Conservation (phyloP, 2,888 invertebrate species). For the Agrenia bidenticulata region DNA sequence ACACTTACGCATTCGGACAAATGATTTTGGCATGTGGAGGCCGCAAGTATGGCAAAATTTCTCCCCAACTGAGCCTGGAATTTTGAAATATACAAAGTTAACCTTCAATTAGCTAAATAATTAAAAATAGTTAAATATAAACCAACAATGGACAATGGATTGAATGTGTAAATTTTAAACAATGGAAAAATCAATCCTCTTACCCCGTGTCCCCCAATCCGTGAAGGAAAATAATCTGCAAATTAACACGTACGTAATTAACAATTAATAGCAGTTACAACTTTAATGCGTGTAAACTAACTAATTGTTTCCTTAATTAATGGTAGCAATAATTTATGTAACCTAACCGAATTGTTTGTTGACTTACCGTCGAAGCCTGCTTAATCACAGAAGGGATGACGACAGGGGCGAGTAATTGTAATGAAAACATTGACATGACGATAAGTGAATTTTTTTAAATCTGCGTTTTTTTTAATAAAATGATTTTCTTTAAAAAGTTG, state of each 20-base stretch:
- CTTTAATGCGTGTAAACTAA: too few species aligned
- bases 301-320: background rate
- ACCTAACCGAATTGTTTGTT: background rate
- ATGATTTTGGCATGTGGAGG: slow-evolving; percentile 86
- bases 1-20: slow-evolving; percentile 67
- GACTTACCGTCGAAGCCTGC: slow-evolving; percentile 81
- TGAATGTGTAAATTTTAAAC: too few species aligned
- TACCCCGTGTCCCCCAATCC: slow-evolving; percentile 95
- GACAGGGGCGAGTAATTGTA: slow-evolving; percentile 61
- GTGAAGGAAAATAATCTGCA: slow-evolving; percentile 89
- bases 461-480: too few species aligned
- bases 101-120: too few species aligned
- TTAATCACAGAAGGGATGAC: slow-evolving; percentile 78
- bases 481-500: too few species aligned
- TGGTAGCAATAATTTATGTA: background rate
- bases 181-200: background rate
- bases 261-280: too few species aligned
- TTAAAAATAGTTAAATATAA: too few species aligned
- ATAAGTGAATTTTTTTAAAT: too few species aligned
- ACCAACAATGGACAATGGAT: too few species aligned
- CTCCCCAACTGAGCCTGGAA: slow-evolving; percentile 94
- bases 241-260: too few species aligned
- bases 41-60: slow-evolving; percentile 76
- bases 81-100: slow-evolving; percentile 56
- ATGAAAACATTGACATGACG: slow-evolving; percentile 22